A percentile compares a stretch with the other conserved stretches of the same genome.
These are phyloP conservation scores for Hylia prasina DNA, from an alignment of 2,113 vertebrate species.

Conservation along the genomic window DNA sequence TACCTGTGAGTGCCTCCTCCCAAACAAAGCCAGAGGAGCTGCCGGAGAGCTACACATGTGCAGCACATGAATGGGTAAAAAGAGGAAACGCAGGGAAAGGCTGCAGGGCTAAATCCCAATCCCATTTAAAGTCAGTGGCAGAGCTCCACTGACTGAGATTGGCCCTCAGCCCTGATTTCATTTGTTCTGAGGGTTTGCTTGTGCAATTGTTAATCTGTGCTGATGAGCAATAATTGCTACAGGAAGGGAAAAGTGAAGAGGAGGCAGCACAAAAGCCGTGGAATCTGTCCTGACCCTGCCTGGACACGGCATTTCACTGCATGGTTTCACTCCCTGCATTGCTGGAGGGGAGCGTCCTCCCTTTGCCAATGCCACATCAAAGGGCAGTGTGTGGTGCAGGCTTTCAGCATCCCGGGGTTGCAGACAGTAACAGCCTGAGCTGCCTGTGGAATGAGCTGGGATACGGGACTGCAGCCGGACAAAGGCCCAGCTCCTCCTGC, in stretches of 20 bases:
- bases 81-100: constrained; percentile 1
- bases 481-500: not conserved
- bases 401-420: not conserved
- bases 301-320: not conserved
- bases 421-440: not conserved
- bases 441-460: not conserved
- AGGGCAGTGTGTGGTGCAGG: not conserved
- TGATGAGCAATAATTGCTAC: constrained; percentile 31
- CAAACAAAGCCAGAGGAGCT: not conserved
- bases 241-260: constrained; percentile 4
- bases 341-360: constrained; percentile 26
- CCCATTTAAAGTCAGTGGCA: constrained; percentile 6
- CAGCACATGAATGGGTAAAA: not conserved
- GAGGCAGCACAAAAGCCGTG: not conserved
- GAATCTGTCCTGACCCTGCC: not conserved
- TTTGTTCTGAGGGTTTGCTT: constrained; percentile 4
- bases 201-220: constrained; percentile 24
- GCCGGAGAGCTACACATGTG: constrained; percentile 7
- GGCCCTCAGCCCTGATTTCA: constrained; percentile 24
- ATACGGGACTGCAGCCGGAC: not conserved
- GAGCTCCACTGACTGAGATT: not conserved
- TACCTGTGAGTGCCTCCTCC: constrained; percentile 8
- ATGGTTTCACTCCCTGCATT: not conserved
- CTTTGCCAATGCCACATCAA: constrained; percentile 48
- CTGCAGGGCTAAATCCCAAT: constrained; percentile 40